These are phyloP conservation scores for Aporophyla lueneburgensis DNA, from an alignment of 2,888 invertebrate genomes.

Conservation along the genomic window DNA sequence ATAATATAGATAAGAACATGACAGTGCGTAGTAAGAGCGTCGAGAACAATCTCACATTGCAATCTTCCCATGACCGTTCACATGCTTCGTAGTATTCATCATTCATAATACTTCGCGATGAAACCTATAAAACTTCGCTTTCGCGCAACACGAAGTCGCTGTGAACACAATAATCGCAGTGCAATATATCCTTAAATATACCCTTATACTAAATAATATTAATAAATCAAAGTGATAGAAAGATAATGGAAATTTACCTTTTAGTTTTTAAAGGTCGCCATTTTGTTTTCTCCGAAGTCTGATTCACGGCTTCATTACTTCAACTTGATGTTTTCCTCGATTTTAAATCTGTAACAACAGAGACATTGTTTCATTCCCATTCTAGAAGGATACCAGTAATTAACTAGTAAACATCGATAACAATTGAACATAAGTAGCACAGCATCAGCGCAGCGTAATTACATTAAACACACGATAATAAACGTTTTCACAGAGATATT, in stretches of 20 bases:
- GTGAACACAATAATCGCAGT: conserved; percentile 52
- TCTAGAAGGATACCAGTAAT: conserved; percentile 41
- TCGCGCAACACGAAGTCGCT: conserved; percentile 57
- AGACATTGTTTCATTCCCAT: conserved; percentile 71
- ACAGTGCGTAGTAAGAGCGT: conserved; percentile 45
- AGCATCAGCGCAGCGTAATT: conserved; percentile 71
- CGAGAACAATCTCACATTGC: conserved; percentile 34
- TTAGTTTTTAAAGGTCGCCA: conserved; percentile 13
- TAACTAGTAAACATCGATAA: conserved; percentile 50
- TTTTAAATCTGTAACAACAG: conserved; percentile 75
- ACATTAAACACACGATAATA: conserved; percentile 55
- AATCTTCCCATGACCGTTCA: conserved; percentile 62
- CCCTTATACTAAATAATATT: conserved; percentile 36
- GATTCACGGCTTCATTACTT: conserved; percentile 2
- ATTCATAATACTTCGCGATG: conserved; percentile 61
- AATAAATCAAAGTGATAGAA: conserved; percentile 11
- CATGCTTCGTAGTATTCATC: conserved; percentile 52
- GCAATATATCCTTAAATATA: conserved; percentile 52
- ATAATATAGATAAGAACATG: conserved; percentile 24
- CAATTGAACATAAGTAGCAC: conserved; percentile 60
- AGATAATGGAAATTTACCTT: conserved; percentile 60
- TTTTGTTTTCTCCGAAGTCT: background rate
- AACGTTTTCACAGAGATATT: conserved; percentile 58
- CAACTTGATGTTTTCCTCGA: background rate
- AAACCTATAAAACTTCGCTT: conserved; percentile 58